A percentile compares a stretch with the other conserved stretches of the same genome.
Conservation (phyloP, 1,140 invertebrate genomes). For the Bombus consobrinus region DNA sequence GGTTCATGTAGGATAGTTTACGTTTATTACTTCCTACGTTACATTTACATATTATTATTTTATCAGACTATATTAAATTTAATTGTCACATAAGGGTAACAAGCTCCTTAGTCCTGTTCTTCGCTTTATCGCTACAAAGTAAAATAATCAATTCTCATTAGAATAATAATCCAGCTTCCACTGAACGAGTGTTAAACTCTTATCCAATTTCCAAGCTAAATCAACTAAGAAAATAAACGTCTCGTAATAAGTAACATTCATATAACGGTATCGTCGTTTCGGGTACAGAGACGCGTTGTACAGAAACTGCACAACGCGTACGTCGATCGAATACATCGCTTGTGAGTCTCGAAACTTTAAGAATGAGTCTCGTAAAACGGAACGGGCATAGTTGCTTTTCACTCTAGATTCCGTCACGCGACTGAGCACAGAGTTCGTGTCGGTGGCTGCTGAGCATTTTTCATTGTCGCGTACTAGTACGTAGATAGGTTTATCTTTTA, state of each 20-base stretch:
- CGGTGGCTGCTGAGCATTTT: slow-evolving; percentile 51
- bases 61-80: no score
- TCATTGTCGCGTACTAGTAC: slow-evolving; percentile 59
- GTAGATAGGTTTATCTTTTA: slow-evolving; percentile 71
- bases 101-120: no score
- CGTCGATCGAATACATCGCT: not conserved
- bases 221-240: not conserved
- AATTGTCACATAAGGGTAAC: no score
- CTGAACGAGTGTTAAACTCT: no score
- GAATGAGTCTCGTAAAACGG: slow-evolving; percentile 18
- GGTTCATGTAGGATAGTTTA: no score
- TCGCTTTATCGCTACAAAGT: no score
- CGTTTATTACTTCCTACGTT: no score
- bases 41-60: no score
- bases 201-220: not conserved
- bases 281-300: no score
- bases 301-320: not conserved
- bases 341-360: not conserved
- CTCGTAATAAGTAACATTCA: not conserved
- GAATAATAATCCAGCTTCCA: no score
- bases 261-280: not conserved
- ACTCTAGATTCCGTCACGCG: slow-evolving; percentile 48
- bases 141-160: no score
- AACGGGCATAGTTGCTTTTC: slow-evolving; percentile 28
- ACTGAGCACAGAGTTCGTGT: slow-evolving; percentile 37